Conservation (phyloP, 35 echinoderm and acorn worm genomes). For the Hemicentrotus pulcherrimus region DNA sequence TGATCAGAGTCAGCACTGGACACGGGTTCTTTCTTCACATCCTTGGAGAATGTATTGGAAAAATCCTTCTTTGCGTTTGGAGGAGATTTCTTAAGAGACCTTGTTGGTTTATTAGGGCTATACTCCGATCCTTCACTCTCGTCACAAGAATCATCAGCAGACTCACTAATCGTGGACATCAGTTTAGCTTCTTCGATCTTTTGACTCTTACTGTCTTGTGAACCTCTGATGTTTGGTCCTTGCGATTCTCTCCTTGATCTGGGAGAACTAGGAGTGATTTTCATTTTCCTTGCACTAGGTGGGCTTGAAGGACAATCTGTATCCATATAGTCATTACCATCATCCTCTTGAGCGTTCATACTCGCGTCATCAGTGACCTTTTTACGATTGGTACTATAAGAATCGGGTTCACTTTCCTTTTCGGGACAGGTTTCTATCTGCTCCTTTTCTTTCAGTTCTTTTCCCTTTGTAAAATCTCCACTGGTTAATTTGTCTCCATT, state of each 20-base stretch:
- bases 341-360: background rate
- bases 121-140: background rate
- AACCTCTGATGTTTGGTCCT: background rate
- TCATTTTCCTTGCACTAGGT: slow-evolving; percentile 35
- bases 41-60: background rate
- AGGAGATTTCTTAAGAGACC: background rate
- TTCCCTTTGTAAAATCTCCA: background rate
- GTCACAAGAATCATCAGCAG: slow-evolving; percentile 8
- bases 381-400: too few species aligned
- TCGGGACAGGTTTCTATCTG: background rate
- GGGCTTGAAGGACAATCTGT: slow-evolving; percentile 24
- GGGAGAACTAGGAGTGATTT: background rate
- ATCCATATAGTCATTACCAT: background rate
- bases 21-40: background rate
- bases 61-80: background rate
- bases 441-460: background rate
- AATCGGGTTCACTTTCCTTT: background rate
- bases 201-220: background rate
- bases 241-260: slow-evolving; percentile 42
- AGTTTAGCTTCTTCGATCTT: slow-evolving; percentile 1
- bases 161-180: slow-evolving; percentile 11
- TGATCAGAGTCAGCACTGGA: slow-evolving; percentile 52
- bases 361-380: background rate
- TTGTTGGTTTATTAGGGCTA: slow-evolving; percentile 23
- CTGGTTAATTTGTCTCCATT: background rate